Conservation (phyloP, 2,797 vertebrate genomes). For the Jordanella pulchra region DNA sequence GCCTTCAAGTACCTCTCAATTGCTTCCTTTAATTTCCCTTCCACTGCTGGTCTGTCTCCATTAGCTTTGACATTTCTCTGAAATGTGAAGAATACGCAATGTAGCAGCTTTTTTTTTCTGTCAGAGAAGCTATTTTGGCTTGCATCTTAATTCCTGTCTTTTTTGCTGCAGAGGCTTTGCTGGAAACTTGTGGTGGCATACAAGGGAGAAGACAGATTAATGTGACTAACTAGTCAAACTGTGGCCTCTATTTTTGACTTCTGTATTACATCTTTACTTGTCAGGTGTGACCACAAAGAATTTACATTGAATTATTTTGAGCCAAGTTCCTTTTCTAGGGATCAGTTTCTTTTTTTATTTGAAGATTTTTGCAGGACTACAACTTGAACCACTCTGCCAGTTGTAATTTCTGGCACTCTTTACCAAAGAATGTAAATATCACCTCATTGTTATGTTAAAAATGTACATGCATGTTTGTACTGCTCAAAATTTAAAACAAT, state of each 20-base stretch:
- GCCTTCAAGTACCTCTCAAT: constrained; percentile 67
- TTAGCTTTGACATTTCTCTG: constrained; percentile 54
- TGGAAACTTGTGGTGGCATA: constrained; percentile 14
- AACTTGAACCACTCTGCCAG: not conserved
- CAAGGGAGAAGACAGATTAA: not conserved
- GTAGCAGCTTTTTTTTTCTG: constrained; percentile 13
- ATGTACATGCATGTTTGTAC: not conserved
- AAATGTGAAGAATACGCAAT: constrained; percentile 29
- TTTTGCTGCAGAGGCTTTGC: constrained; percentile 22
- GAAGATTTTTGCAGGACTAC: not conserved
- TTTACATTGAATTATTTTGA: not conserved
- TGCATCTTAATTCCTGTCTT: not conserved
- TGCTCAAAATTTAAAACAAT: not conserved
- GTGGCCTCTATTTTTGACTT: not conserved
- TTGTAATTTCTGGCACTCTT: not conserved
- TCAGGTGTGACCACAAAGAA: not conserved
- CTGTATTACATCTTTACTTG: not conserved
- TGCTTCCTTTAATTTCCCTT: constrained; percentile 65
- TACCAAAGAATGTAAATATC: not conserved
- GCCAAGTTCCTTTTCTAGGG: not conserved
- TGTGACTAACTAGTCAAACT: not conserved
- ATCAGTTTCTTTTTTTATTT: not conserved
- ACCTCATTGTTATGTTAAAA: not conserved
- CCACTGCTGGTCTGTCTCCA: constrained; percentile 46
- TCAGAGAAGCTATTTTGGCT: not conserved